Evolutionary conservation across 2,888 invertebrate species (phyloP), one percentile per base, ranked within the genome.

Genomic region (Himalopsyche tibetana): DNA sequence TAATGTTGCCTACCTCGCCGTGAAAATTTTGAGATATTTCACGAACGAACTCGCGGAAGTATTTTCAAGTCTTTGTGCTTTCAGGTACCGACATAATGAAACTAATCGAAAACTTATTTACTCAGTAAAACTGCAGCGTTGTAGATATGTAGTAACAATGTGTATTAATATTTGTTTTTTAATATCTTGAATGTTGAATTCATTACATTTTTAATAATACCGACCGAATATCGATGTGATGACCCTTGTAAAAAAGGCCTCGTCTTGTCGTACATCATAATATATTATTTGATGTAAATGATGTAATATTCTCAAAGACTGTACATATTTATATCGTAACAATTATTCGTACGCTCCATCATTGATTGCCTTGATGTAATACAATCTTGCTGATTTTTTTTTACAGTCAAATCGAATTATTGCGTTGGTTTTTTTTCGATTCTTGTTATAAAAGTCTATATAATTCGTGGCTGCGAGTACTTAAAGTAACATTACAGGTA

Each of bases 401-500:
- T 74, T 74, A 38, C 38, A 38, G 28, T 74, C 74, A 19, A 74
- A 74, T 74, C 38, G 74, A 74, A 74, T 69, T 36, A 74, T 74
- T 74, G 74, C 38, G 74, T 36, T 38, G 74, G 11, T 74, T 36
- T 69, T 74, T 74, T 74, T 74, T 74, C 74, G 74, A 15, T 36
- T 74, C 74, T 36, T 11, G 74, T 36, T 36, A 74, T 74, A 74
- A 74, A 36, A 74, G 74, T 74, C 38, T 74, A 74, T 74, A 74
- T 36, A 74, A 15, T 74, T 74, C 74, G 74, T 74, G 74, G 74
- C 12, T 36, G 28, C 11, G 5, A 74, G 74, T 69, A 69, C 69
- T 69, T 69, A 69, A 28, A 69, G 69, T 74, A 74, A 38, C 38
- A 74, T 74, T 74, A 74, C 74, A 74, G 36, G 74, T 74, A 74